Evolutionary conservation across 2,797 vertebrate species (phyloP).

Genomic region (Pogonophryne albipinna): DNA sequence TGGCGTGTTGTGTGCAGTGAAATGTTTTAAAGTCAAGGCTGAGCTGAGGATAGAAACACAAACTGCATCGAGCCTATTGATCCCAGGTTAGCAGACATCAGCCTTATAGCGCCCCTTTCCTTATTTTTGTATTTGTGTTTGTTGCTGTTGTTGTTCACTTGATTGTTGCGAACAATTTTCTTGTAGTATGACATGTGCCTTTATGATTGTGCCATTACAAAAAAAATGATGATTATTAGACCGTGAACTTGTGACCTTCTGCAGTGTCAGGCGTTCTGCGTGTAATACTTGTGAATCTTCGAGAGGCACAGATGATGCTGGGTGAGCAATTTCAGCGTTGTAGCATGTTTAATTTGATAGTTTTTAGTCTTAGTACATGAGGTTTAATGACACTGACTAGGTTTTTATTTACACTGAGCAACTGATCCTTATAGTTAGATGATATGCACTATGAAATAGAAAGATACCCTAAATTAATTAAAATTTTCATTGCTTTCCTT

Average conservation of each 20-base stretch:
- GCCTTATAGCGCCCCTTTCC: slow-evolving; percentile 20
- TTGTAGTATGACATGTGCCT: too few species aligned
- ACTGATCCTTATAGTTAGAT: background rate
- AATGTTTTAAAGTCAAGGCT: slow-evolving; percentile 31
- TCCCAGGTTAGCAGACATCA: slow-evolving; percentile 53
- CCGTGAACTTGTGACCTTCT: slow-evolving; percentile 64
- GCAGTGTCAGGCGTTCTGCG: slow-evolving; percentile 53
- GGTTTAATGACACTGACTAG: background rate
- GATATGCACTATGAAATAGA: background rate
- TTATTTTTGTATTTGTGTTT: too few species aligned
- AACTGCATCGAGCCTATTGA: slow-evolving; percentile 48
- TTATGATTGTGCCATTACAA: too few species aligned
- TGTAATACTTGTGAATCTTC: slow-evolving; percentile 44
- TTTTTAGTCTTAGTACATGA: background rate
- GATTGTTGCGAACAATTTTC: too few species aligned
- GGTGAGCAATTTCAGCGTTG: slow-evolving; percentile 12
- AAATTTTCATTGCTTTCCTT: background rate
- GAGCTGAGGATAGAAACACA: slow-evolving; percentile 50
- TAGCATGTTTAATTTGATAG: background rate
- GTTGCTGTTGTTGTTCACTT: too few species aligned
- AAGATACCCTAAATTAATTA: background rate
- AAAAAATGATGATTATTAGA: slow-evolving; percentile 23
- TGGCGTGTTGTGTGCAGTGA: background rate
- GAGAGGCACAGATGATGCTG: slow-evolving; percentile 30
- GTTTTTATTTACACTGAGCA: background rate